A percentile compares a stretch with the other conserved stretches of the same genome.
These are phyloP conservation scores for Sorex maritimensis DNA, from an alignment of 2,797 vertebrate genomes.

Conservation along the genomic window DNA sequence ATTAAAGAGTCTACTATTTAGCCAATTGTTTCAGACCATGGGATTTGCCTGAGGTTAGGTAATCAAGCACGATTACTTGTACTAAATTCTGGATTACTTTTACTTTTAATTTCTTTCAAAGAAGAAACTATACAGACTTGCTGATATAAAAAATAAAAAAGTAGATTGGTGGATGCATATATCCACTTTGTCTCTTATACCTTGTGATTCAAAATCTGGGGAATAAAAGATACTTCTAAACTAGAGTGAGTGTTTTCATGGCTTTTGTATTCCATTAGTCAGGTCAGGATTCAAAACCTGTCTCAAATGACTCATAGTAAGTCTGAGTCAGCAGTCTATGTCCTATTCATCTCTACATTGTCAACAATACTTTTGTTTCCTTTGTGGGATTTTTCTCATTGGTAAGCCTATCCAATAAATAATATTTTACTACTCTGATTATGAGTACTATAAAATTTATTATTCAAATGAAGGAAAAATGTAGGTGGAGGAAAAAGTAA, in stretches of 20 bases:
- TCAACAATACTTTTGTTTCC: not conserved
- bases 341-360: not conserved
- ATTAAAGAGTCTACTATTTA: not conserved
- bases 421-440: not conserved
- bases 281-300: not conserved
- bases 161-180: not conserved
- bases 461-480: slow-evolving; percentile 46
- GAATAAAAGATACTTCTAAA: not conserved
- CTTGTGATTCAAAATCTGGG: not conserved
- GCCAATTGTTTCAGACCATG: slow-evolving; percentile 20
- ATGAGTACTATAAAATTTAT: not conserved
- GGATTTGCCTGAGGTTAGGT: slow-evolving; percentile 27
- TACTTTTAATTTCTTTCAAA: slow-evolving; percentile 38
- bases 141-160: slow-evolving; percentile 6
- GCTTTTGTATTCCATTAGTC: not conserved
- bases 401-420: not conserved
- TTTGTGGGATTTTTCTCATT: not conserved
- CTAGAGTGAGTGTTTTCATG: not conserved
- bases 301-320: not conserved
- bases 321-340: not conserved
- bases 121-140: slow-evolving; percentile 34
- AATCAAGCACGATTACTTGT: not conserved
- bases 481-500: not conserved
- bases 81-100: slow-evolving; percentile 49
- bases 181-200: not conserved